Evolutionary conservation across 2,113 vertebrate genomes (phyloP).

Genomic region (Procavia capensis): DNA sequence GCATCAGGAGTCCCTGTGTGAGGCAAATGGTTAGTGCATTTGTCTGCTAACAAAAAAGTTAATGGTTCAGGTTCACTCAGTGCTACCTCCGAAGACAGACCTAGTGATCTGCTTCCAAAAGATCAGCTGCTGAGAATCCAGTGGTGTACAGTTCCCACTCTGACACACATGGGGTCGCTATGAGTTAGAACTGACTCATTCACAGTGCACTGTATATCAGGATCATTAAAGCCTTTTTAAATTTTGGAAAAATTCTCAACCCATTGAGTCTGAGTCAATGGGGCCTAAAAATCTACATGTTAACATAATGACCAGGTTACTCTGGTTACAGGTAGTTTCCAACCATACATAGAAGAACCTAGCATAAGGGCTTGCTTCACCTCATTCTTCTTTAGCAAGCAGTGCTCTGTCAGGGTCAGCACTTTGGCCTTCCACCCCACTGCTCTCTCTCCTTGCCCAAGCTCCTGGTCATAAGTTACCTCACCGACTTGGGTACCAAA

Average conservation of each 20-base stretch:
- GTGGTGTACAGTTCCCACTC: neutral
- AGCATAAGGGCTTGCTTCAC: neutral
- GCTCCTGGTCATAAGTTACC: neutral
- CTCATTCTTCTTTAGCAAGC: neutral
- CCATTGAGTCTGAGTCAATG: neutral
- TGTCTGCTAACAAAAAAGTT: neutral
- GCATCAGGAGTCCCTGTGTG: neutral
- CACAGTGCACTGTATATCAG: neutral
- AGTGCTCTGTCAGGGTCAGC: neutral
- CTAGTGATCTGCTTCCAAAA: neutral
- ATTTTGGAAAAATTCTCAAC: neutral
- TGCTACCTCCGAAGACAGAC: neutral
- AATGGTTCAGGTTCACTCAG: neutral
- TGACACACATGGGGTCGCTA: neutral
- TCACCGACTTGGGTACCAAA: neutral
- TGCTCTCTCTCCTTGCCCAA: neutral
- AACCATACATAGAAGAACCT: neutral
- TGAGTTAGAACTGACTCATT: neutral
- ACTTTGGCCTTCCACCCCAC: neutral
- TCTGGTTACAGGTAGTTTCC: neutral
- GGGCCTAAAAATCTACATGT: neutral
- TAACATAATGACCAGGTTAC: neutral
- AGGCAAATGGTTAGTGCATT: neutral
- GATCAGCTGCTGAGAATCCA: neutral
- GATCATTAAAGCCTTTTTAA: neutral